These are phyloP conservation scores for Bostrychus sinensis DNA, from an alignment of 2,113 vertebrate genomes.

Conservation along the genomic window DNA sequence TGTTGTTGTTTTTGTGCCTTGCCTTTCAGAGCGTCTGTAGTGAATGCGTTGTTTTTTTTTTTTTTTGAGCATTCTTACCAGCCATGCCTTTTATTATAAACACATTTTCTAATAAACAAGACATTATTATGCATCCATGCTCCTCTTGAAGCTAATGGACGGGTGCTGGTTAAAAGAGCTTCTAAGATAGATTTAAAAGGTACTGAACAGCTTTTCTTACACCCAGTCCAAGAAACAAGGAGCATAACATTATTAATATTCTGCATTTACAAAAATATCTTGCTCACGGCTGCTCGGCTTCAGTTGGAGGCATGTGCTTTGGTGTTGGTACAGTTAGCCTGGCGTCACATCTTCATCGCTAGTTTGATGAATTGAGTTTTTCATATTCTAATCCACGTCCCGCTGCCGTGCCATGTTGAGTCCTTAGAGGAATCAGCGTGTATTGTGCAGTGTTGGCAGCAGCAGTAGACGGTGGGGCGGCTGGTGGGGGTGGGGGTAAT, in stretches of 20 bases:
- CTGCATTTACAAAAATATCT: slow-evolving; percentile 8
- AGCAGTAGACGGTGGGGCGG: background rate
- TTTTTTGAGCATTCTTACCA: too few species aligned
- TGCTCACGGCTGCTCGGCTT: background rate
- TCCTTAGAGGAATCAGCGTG: slow-evolving; percentile 54
- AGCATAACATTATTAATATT: background rate
- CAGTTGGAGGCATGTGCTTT: background rate
- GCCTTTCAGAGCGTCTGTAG: too few species aligned
- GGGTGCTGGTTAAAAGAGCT: too few species aligned
- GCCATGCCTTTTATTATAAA: too few species aligned
- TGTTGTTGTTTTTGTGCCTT: too few species aligned
- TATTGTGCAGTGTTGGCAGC: slow-evolving; percentile 58
- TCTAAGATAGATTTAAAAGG: too few species aligned
- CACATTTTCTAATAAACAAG: too few species aligned
- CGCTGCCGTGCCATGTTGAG: slow-evolving; percentile 31
- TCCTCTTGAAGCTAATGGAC: too few species aligned
- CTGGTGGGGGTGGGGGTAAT: background rate
- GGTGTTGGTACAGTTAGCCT: slow-evolving; percentile 5
- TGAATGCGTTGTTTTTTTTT: too few species aligned
- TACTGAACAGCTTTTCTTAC: too few species aligned
- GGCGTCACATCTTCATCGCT: background rate
- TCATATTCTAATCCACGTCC: slow-evolving; percentile 61
- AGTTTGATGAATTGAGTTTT: slow-evolving; percentile 49
- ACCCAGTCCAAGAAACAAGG: too few species aligned
- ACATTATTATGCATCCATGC: too few species aligned